Conservation (phyloP, 2,888 invertebrate species). For the Amblyteles armatorius region DNA sequence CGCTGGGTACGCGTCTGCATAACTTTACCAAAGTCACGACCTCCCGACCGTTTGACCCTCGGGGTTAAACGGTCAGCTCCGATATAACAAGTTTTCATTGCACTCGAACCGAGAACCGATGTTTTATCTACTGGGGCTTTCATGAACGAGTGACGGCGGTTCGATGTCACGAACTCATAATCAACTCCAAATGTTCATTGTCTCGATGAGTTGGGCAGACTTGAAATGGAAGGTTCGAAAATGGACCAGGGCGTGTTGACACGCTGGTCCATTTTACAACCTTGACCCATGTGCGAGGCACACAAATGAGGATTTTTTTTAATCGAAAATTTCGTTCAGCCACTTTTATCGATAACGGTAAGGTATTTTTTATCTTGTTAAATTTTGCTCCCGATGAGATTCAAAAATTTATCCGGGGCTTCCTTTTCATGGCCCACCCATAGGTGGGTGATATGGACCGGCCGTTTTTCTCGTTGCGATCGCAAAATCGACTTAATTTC, state of each 20-base stretch:
- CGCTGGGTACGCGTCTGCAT: not conserved
- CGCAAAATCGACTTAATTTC: not conserved
- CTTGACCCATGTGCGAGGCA: not conserved
- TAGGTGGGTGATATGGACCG: no score
- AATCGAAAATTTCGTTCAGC: not conserved
- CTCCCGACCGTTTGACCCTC: not conserved
- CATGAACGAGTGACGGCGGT: not conserved
- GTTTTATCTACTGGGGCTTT: slow-evolving; percentile 36
- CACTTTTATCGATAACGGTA: not conserved
- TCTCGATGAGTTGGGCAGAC: not conserved
- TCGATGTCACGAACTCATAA: not conserved
- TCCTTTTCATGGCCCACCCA: no score
- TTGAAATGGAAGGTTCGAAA: not conserved
- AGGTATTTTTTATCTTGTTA: not conserved
- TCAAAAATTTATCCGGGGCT: no score
- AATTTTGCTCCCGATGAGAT: no score
- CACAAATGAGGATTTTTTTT: not conserved
- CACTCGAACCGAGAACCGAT: not conserved
- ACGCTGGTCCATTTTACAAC: not conserved
- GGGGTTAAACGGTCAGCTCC: not conserved
- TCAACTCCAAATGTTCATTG: not conserved
- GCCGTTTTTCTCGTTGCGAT: not conserved
- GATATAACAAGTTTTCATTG: slow-evolving; percentile 15
- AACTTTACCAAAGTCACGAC: not conserved
- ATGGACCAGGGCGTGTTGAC: not conserved